phyloP scores from a whole-genome alignment of 1,140 invertebrate species.

The Pseudomyrmex concolor region DNA sequence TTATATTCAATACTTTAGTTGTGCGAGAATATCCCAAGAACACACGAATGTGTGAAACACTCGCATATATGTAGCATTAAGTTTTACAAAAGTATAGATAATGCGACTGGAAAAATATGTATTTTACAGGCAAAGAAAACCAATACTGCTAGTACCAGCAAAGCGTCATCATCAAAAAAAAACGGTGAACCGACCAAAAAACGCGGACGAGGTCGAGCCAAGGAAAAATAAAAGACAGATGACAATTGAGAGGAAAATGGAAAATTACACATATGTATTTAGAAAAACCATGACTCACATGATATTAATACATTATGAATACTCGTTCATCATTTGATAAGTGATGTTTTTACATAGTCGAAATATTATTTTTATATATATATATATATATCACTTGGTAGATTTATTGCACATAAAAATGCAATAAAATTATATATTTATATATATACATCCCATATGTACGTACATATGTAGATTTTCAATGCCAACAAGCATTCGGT shows the following conservation, averaged over 20 bases:
- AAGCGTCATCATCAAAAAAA: constrained; percentile 63
- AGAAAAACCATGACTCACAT: constrained; percentile 2
- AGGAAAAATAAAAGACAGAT: constrained; percentile 63
- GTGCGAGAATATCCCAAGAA: too few species aligned
- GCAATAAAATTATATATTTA: neutral
- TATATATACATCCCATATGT: too few species aligned
- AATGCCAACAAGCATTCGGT: too few species aligned
- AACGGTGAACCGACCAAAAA: constrained; percentile 36
- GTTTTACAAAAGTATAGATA: constrained; percentile 24
- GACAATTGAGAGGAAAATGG: constrained; percentile 10
- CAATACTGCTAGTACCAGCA: constrained; percentile 31
- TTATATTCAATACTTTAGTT: constrained; percentile 11
- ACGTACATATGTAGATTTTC: too few species aligned
- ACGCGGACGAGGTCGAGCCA: constrained; percentile 76
- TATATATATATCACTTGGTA: constrained; percentile 16
- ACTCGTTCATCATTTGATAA: constrained; percentile 12
- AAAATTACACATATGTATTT: constrained; percentile 59
- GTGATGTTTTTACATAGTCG: neutral
- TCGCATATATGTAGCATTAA: neutral
- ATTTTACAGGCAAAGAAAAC: constrained; percentile 80
- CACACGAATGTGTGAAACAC: too few species aligned
- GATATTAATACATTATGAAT: constrained; percentile 10
- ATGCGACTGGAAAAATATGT: constrained; percentile 21
- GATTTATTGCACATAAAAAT: constrained; percentile 30
- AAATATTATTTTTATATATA: constrained; percentile 16